Conservation (phyloP, 2,113 vertebrate species). For the Hemibagrus wyckioides region DNA sequence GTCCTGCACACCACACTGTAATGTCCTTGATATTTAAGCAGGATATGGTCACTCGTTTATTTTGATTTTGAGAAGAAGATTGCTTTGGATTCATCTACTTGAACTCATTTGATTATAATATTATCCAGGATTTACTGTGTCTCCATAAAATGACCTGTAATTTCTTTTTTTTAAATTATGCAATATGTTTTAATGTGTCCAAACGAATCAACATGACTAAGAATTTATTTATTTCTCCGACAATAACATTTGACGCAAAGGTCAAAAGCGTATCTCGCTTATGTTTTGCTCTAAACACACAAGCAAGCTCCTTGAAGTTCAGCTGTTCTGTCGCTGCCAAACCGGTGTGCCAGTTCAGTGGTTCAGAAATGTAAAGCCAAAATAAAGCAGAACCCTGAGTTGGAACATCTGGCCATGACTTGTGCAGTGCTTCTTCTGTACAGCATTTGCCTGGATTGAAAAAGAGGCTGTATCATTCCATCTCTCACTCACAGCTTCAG, state of each 20-base stretch:
- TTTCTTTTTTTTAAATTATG: neutral
- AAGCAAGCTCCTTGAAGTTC: conserved; percentile 15
- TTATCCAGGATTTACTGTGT: conserved; percentile 12
- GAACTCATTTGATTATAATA: conserved; percentile 28
- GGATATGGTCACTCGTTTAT: conserved; percentile 25
- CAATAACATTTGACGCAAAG: conserved; percentile 18
- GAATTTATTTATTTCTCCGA: conserved; percentile 31
- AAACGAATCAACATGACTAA: neutral
- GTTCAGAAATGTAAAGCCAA: conserved; percentile 46
- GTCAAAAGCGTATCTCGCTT: conserved; percentile 39
- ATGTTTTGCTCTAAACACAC: conserved; percentile 26
- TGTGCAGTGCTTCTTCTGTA: conserved; percentile 10
- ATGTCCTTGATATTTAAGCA: conserved; percentile 41
- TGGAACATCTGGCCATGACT: conserved; percentile 51
- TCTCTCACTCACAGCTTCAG: conserved; percentile 46
- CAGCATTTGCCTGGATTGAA: conserved; percentile 21
- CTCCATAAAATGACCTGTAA: neutral
- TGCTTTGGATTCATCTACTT: conserved; percentile 29
- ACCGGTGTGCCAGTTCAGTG: conserved; percentile 40
- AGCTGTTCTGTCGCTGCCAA: conserved; percentile 29
- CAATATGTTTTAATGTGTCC: neutral
- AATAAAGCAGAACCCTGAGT: conserved; percentile 49
- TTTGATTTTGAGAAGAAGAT: conserved; percentile 24
- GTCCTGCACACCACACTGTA: conserved; percentile 23
- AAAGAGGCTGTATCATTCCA: conserved; percentile 43